These are phyloP conservation scores for Syngnathoides biaculeatus DNA, from an alignment of 2,113 vertebrate genomes.

Conservation along the genomic window DNA sequence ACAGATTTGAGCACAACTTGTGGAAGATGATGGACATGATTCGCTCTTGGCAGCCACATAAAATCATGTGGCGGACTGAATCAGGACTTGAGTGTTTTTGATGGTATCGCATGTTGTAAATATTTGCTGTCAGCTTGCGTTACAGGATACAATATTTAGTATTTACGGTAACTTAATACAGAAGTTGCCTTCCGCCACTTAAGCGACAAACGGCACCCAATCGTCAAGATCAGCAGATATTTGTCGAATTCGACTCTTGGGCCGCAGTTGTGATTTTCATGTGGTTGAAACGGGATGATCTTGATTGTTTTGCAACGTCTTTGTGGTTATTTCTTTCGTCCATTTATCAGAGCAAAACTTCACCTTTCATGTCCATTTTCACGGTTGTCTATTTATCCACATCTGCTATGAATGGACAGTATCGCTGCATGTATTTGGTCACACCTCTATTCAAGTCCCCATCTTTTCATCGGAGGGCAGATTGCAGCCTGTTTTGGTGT, in stretches of 20 bases:
- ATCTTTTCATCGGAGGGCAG: slow-evolving; percentile 59
- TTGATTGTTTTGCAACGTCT: slow-evolving; percentile 39
- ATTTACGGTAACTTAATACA: not conserved
- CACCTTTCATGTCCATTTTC: slow-evolving; percentile 61
- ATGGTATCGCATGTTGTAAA: not conserved
- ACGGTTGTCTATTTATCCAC: slow-evolving; percentile 58
- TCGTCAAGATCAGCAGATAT: not conserved
- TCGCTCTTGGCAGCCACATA: too few species aligned
- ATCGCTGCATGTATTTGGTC: slow-evolving; percentile 63
- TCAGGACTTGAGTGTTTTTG: not conserved
- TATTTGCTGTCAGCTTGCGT: too few species aligned
- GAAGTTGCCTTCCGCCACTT: not conserved
- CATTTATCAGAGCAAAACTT: slow-evolving; percentile 45
- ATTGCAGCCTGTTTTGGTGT: slow-evolving; percentile 63
- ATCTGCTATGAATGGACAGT: slow-evolving; percentile 58
- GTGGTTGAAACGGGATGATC: slow-evolving; percentile 6
- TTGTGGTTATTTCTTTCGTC: slow-evolving; percentile 36
- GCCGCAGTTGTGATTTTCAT: slow-evolving; percentile 6
- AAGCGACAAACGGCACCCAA: not conserved
- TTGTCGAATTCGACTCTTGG: not conserved
- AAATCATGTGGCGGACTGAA: too few species aligned
- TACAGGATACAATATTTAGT: not conserved
- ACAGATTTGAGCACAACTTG: too few species aligned
- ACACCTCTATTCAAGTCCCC: slow-evolving; percentile 51
- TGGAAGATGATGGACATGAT: too few species aligned